Percentiles rank a stretch among this genome's conserved stretches.
Evolutionary conservation across 2,797 vertebrate species (phyloP).

Genomic region (Chelonia mydas): DNA sequence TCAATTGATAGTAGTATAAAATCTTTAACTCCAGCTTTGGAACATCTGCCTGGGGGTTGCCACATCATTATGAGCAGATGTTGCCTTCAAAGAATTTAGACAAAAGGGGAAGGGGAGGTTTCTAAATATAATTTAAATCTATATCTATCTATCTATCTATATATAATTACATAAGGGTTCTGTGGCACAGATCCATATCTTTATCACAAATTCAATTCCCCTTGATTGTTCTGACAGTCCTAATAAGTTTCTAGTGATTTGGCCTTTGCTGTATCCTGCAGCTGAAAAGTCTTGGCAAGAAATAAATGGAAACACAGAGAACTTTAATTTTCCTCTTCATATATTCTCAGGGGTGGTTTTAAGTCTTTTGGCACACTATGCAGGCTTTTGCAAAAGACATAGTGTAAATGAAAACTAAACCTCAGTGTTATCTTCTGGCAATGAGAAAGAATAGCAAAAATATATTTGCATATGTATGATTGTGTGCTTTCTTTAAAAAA

Average conservation of each 20-base stretch:
- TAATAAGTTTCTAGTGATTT: constrained; percentile 68
- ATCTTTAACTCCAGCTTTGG: constrained; percentile 43
- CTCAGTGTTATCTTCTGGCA: constrained; percentile 40
- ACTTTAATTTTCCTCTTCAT: constrained; percentile 55
- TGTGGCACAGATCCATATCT: constrained; percentile 24
- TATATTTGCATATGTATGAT: neutral
- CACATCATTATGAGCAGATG: constrained; percentile 55
- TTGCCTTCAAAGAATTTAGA: constrained; percentile 59
- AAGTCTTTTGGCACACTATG: constrained; percentile 29
- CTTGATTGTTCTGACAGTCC: constrained; percentile 54
- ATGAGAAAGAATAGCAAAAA: constrained; percentile 34
- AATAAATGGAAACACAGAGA: constrained; percentile 56
- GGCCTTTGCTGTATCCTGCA: constrained; percentile 36
- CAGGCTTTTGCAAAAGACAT: constrained; percentile 3
- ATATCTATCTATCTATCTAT: neutral
- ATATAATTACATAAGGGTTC: neutral
- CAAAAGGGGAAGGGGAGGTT: neutral
- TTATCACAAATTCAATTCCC: constrained; percentile 39
- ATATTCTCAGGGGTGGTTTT: constrained; percentile 20
- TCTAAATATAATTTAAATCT: constrained; percentile 12
- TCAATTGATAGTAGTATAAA: constrained; percentile 32
- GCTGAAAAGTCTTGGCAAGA: constrained; percentile 74
- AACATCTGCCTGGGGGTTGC: constrained; percentile 29
- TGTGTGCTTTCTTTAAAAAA: constrained; percentile 35
- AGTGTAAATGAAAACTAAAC: constrained; percentile 32